phyloP scores from a whole-genome alignment of 2,888 invertebrate species.

The Mesochorus sp. region DNA sequence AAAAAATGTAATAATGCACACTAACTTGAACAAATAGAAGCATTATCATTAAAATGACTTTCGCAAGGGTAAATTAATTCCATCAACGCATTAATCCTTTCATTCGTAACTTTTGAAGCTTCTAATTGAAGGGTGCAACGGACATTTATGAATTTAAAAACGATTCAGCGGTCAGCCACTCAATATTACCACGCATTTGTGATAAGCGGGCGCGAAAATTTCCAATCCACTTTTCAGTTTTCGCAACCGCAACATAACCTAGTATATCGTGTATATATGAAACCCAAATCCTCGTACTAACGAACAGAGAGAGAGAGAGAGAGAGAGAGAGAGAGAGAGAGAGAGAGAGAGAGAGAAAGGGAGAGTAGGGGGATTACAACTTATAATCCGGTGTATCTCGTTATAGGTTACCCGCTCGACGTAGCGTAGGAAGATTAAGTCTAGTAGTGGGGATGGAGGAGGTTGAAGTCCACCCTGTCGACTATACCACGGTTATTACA shows the following conservation, averaged over 20 bases:
- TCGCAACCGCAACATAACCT: slow-evolving; percentile 58
- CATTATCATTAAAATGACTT: no score
- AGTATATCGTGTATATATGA: neutral
- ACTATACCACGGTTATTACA: slow-evolving; percentile 17
- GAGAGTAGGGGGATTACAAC: slow-evolving; percentile 72
- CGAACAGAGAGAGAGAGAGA: slow-evolving; percentile 55
- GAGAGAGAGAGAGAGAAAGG: no score
- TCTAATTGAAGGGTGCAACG: slow-evolving; percentile 8
- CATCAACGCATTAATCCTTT: no score
- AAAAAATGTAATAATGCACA: no score
- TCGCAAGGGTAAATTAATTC: neutral
- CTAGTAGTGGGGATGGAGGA: slow-evolving; percentile 41
- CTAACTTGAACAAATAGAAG: no score
- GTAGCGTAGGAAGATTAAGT: slow-evolving; percentile 74
- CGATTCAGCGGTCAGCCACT: slow-evolving; percentile 35
- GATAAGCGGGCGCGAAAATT: slow-evolving; percentile 54
- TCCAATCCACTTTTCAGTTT: slow-evolving; percentile 67
- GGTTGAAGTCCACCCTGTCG: slow-evolving; percentile 9
- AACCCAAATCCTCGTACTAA: slow-evolving; percentile 59
- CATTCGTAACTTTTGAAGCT: no score
- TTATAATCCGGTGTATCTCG: slow-evolving; percentile 76
- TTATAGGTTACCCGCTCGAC: slow-evolving; percentile 75
- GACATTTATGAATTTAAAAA: slow-evolving; percentile 29
- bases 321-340: neutral
- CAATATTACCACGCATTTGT: slow-evolving; percentile 26